These are phyloP conservation scores for Brachionus calyciflorus DNA, from an alignment of 1,140 invertebrate genomes.

Conservation along the genomic window DNA sequence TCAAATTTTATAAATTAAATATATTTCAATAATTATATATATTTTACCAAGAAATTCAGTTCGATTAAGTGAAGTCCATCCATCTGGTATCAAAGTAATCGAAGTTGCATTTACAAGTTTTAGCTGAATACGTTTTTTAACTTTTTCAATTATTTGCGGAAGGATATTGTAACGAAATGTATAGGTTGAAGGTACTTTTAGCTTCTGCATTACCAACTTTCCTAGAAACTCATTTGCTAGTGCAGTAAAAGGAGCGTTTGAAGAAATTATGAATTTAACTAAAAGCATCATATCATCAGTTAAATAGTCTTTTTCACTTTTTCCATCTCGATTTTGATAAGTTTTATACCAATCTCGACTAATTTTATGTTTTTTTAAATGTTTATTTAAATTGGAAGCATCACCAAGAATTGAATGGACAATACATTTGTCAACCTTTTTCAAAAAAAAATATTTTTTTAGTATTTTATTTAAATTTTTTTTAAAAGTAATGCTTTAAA, in stretches of 20 bases:
- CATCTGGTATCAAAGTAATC: no score
- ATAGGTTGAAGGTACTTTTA: not conserved
- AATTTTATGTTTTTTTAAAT: not conserved
- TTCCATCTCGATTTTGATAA: not conserved
- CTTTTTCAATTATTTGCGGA: not conserved
- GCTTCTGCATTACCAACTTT: not conserved
- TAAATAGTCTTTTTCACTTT: not conserved
- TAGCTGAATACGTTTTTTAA: not conserved
- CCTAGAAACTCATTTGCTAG: not conserved
- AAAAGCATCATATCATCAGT: not conserved
- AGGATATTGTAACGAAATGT: conserved; percentile 11
- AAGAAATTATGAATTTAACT: not conserved
- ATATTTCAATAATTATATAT: no score
- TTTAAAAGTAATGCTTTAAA: no score
- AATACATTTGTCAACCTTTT: no score
- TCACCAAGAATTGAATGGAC: no score
- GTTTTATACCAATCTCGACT: not conserved
- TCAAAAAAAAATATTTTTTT: no score
- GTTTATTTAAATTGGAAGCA: no score
- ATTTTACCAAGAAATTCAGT: no score
- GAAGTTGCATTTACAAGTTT: not conserved
- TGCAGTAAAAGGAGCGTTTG: not conserved
- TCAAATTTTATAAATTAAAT: no score
- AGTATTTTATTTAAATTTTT: no score
- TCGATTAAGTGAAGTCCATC: no score